Evolutionary conservation across 2,888 invertebrate species (phyloP).

Genomic region (Auanema sp.): DNA sequence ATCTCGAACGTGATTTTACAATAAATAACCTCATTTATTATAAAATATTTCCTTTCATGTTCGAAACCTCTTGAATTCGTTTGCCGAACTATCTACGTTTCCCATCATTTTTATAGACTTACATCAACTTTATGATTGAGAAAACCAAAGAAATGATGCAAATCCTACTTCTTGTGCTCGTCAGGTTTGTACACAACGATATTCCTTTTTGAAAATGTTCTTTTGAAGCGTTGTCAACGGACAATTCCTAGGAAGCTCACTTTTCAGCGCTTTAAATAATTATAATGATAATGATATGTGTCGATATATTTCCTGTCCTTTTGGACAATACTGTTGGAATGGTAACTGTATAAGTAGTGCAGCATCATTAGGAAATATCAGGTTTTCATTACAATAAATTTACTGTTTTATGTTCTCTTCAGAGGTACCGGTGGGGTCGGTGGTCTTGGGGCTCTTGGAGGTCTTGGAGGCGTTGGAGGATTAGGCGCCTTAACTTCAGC

Average conservation of each 20-base stretch:
- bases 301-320: constrained; percentile 58
- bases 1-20: no score
- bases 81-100: no score
- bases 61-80: no score
- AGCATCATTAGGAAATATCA: constrained; percentile 24
- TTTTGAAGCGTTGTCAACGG: background rate
- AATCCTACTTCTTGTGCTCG: no score
- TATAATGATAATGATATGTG: constrained; percentile 61
- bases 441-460: constrained; percentile 29
- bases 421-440: constrained; percentile 31
- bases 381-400: background rate
- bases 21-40: no score
- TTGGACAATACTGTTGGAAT: constrained; percentile 61
- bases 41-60: no score
- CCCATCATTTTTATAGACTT: no score
- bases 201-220: no score
- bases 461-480: constrained; percentile 25
- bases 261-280: constrained; percentile 55
- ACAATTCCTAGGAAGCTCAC: constrained; percentile 53
- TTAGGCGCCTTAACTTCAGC: constrained; percentile 44
- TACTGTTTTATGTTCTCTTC: constrained; percentile 1
- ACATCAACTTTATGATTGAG: no score
- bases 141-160: no score
- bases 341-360: constrained; percentile 52
- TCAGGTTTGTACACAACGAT: no score